These are phyloP conservation scores for Charaxes varanes DNA, from an alignment of 1,140 invertebrate species.

Conservation along the genomic window DNA sequence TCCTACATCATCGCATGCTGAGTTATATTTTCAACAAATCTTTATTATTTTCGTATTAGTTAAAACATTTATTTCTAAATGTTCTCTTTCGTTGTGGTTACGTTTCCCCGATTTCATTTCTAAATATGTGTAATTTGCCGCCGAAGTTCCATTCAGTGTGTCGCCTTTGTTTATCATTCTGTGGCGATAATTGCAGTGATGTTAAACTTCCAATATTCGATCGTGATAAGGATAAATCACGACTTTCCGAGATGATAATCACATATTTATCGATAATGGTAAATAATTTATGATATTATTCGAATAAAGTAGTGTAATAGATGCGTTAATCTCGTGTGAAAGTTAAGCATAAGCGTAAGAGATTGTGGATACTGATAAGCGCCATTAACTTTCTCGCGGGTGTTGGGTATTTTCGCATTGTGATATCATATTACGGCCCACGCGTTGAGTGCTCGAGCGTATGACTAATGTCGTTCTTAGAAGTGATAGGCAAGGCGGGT, in stretches of 20 bases:
- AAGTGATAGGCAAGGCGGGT: conserved; percentile 65
- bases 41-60: conserved; percentile 69
- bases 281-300: conserved; percentile 48
- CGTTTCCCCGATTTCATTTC: conserved; percentile 67
- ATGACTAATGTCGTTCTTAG: conserved; percentile 73
- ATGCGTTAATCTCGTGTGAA: conserved; percentile 70
- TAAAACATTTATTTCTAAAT: conserved; percentile 70
- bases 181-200: conserved; percentile 75
- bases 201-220: conserved; percentile 76
- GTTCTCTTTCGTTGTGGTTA: conserved; percentile 68
- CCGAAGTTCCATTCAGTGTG: conserved; percentile 80
- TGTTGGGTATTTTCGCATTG: conserved; percentile 75
- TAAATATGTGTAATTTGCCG: conserved; percentile 81
- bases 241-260: conserved; percentile 73
- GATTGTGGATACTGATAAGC: conserved; percentile 75
- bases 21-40: conserved; percentile 70
- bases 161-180: conserved; percentile 78
- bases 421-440: conserved; percentile 75
- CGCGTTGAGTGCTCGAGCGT: conserved; percentile 62
- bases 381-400: conserved; percentile 75
- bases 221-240: conserved; percentile 75
- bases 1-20: conserved; percentile 71
- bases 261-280: conserved; percentile 72
- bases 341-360: conserved; percentile 71
- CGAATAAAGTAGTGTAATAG: conserved; percentile 29